These are phyloP conservation scores for Cottus gobio DNA, from an alignment of 2,113 vertebrate genomes.

Conservation along the genomic window DNA sequence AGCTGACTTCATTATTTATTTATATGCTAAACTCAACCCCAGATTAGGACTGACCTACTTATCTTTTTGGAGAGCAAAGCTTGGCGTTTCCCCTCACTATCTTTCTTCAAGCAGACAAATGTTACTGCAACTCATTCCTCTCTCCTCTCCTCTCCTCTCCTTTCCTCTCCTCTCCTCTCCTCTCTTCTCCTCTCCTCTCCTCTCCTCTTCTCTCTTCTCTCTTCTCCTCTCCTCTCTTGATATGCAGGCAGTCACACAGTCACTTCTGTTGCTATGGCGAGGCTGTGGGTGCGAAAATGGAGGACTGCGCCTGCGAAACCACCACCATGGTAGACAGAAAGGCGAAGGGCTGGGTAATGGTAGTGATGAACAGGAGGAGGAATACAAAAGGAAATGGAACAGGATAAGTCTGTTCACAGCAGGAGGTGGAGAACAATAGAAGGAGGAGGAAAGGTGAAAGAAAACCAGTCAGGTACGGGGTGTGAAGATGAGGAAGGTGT, in stretches of 20 bases:
- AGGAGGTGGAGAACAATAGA: constrained; percentile 18
- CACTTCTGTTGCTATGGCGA: constrained; percentile 77
- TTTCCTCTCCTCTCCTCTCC: not conserved
- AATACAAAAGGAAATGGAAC: constrained; percentile 23
- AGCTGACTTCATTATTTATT: constrained; percentile 73
- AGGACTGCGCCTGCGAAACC: constrained; percentile 19
- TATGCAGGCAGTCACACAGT: constrained; percentile 48
- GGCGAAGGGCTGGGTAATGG: constrained; percentile 14
- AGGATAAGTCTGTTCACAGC: constrained; percentile 8
- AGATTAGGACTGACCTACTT: constrained; percentile 80
- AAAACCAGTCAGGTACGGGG: not conserved
- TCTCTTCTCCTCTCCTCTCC: not conserved
- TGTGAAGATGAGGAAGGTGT: constrained; percentile 24
- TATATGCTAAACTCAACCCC: constrained; percentile 70
- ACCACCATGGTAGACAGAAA: constrained; percentile 12
- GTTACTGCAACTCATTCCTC: constrained; percentile 47
- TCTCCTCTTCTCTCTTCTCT: constrained; percentile 5
- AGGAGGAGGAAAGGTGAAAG: constrained; percentile 15
- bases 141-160: constrained; percentile 36
- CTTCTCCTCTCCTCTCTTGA: constrained; percentile 16
- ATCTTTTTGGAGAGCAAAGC: constrained; percentile 66
- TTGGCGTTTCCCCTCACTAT: constrained; percentile 49
- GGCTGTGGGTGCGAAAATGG: constrained; percentile 63
- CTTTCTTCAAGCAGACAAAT: constrained; percentile 43
- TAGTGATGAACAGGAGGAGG: constrained; percentile 10